A percentile compares a stretch with the other conserved stretches of the same genome.
Evolutionary conservation across 1,140 invertebrate genomes (phyloP).

Genomic region (Rhagoletis zephyria): DNA sequence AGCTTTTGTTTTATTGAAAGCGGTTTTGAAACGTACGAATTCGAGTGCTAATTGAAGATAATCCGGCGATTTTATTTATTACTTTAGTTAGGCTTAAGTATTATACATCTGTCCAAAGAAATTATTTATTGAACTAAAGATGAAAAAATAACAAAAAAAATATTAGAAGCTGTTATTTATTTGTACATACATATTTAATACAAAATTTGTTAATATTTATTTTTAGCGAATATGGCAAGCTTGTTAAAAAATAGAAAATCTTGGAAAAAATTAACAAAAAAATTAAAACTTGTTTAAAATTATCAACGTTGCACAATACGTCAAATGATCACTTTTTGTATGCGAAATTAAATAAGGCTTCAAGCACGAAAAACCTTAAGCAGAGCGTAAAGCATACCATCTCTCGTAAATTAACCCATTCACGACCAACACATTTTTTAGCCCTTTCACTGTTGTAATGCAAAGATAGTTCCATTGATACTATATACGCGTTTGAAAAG

Average conservation of each 20-base stretch:
- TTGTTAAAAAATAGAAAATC: slow-evolving; percentile 27
- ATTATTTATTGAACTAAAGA: slow-evolving; percentile 59
- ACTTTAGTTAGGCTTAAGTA: slow-evolving; percentile 28
- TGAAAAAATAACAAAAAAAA: slow-evolving; percentile 55
- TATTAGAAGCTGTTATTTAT: slow-evolving; percentile 56
- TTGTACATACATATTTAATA: neutral
- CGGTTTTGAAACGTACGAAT: neutral
- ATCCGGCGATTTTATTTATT: slow-evolving; percentile 23
- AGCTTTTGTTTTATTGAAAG: neutral
- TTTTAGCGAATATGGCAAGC: slow-evolving; percentile 62
- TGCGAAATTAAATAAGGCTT: too few species aligned
- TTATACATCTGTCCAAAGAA: slow-evolving; percentile 57
- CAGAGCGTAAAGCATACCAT: too few species aligned
- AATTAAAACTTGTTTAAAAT: slow-evolving; percentile 15
- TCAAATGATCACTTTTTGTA: too few species aligned
- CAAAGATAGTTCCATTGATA: too few species aligned
- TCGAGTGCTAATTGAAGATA: slow-evolving; percentile 37
- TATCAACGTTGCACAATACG: too few species aligned
- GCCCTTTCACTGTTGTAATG: too few species aligned
- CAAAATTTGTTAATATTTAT: slow-evolving; percentile 65
- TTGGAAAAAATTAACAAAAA: neutral
- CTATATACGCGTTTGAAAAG: too few species aligned
- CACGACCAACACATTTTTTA: too few species aligned
- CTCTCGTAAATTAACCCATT: too few species aligned
- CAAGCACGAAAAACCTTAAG: too few species aligned